Conservation (phyloP, 2,888 invertebrate species). For the Cephus pygmeus region DNA sequence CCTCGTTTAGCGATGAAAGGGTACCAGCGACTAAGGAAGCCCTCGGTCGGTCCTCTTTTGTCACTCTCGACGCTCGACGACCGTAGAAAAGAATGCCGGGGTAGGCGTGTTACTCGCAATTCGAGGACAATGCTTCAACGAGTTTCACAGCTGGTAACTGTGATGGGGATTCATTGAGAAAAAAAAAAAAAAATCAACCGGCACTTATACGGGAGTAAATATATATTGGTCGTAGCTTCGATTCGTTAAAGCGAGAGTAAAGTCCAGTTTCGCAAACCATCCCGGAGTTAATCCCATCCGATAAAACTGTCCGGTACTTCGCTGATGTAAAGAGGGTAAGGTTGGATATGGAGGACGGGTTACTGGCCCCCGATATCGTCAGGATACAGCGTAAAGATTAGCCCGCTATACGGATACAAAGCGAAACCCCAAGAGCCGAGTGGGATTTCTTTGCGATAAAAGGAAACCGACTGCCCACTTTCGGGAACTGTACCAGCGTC, state of each 20-base stretch:
- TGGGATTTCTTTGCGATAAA: neutral
- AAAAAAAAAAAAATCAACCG: constrained; percentile 12
- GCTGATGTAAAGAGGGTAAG: neutral
- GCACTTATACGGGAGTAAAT: neutral
- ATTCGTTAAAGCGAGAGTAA: neutral
- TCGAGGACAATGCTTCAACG: constrained; percentile 41
- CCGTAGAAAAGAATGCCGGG: constrained; percentile 29
- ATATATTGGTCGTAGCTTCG: neutral
- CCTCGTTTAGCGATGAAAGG: constrained; percentile 39
- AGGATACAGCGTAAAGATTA: neutral
- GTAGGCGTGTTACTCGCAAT: constrained; percentile 34
- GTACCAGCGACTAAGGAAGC: constrained; percentile 37
- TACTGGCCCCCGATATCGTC: neutral
- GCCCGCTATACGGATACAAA: neutral
- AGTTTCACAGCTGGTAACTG: constrained; percentile 17
- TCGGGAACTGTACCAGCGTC: neutral
- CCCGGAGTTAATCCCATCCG: neutral
- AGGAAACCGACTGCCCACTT: neutral
- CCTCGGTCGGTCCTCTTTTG: constrained; percentile 35
- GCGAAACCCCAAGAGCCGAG: neutral
- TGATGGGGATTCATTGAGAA: constrained; percentile 20
- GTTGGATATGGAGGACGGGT: neutral
- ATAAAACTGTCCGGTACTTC: neutral
- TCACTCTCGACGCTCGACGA: constrained; percentile 31
- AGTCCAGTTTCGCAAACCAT: neutral